A percentile compares a stretch with the other conserved stretches of the same genome.
Conservation (phyloP, 2,797 vertebrate genomes). For the Echeneis naucrates region DNA sequence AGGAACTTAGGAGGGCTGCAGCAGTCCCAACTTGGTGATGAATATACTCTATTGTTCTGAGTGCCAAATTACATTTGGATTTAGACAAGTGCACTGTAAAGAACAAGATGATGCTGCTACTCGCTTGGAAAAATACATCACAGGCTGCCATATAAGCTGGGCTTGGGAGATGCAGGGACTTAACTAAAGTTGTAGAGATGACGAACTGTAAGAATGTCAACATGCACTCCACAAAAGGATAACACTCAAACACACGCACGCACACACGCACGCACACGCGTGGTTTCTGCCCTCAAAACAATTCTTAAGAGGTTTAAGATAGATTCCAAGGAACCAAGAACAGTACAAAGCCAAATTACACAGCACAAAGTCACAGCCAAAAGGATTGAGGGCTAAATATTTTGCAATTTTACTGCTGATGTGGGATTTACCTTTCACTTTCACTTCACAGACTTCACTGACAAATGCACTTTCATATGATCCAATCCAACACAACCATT, state of each 20-base stretch:
- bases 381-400: neutral
- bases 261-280: neutral
- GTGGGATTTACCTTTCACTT: neutral
- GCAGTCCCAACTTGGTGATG: slow-evolving; percentile 10
- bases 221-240: slow-evolving; percentile 6
- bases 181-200: slow-evolving; percentile 10
- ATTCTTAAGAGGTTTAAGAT: slow-evolving; percentile 41
- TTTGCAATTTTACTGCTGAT: neutral
- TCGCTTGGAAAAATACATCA: slow-evolving; percentile 20
- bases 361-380: slow-evolving; percentile 5
- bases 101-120: slow-evolving; percentile 2
- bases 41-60: slow-evolving; percentile 9
- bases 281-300: slow-evolving; percentile 17
- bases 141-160: slow-evolving; percentile 10
- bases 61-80: slow-evolving; percentile 21
- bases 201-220: slow-evolving; percentile 3
- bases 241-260: no score
- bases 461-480: neutral
- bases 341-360: slow-evolving; percentile 23
- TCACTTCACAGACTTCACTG: no score
- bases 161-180: slow-evolving; percentile 4
- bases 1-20: slow-evolving; percentile 3
- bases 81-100: slow-evolving; percentile 9
- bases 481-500: neutral
- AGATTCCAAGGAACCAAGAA: slow-evolving; percentile 31